A percentile compares a stretch with the other conserved stretches of the same genome.
phyloP scores from a whole-genome alignment of 2,113 vertebrate genomes.

The Perca fluviatilis region DNA sequence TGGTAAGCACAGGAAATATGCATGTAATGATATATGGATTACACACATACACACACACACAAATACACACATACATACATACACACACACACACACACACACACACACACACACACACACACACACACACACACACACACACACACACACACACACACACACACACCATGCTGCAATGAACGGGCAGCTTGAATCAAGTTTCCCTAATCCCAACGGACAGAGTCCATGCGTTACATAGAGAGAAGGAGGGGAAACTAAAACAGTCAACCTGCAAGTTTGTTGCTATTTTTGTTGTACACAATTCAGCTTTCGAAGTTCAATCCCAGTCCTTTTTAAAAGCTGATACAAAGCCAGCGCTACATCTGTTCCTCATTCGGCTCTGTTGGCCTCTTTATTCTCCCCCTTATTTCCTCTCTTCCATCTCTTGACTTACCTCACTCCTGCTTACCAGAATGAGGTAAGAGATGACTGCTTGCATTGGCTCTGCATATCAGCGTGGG shows the following conservation, averaged over 20 bases:
- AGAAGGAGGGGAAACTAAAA: background rate
- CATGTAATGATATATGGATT: conserved; percentile 36
- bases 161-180: conserved; percentile 39
- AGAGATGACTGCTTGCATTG: conserved; percentile 45
- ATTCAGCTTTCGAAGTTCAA: conserved; percentile 19
- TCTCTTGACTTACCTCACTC: conserved; percentile 61
- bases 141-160: conserved; percentile 12
- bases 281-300: conserved; percentile 45
- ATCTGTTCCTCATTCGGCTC: conserved; percentile 69
- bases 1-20: conserved; percentile 26
- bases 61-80: conserved; percentile 9
- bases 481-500: conserved; percentile 64
- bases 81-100: conserved; percentile 8
- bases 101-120: conserved; percentile 12
- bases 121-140: conserved; percentile 5
- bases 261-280: conserved; percentile 16
- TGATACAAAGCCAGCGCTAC: conserved; percentile 48
- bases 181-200: conserved; percentile 47
- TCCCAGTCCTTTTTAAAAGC: conserved; percentile 20
- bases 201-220: conserved; percentile 56
- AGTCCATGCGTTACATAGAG: conserved; percentile 29
- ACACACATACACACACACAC: conserved; percentile 3
- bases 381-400: conserved; percentile 44
- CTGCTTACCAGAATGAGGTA: conserved; percentile 67
- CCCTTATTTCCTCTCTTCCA: conserved; percentile 50